phyloP scores from a whole-genome alignment of 2,113 vertebrate genomes.

The Pleuronectes platessa region DNA sequence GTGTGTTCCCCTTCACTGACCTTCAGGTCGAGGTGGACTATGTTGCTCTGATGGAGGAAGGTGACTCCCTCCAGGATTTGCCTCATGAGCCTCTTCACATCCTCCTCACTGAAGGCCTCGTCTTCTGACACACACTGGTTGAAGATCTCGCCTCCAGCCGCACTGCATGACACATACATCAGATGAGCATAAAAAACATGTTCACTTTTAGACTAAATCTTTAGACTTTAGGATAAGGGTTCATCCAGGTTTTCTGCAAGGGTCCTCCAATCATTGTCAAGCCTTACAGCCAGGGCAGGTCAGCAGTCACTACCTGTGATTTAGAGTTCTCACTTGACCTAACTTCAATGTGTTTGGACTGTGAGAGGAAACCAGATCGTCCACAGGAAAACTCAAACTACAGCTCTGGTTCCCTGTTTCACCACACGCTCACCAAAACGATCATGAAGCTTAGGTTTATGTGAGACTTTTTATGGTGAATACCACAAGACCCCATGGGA shows the following conservation, averaged over 20 bases:
- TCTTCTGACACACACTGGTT: slow-evolving; percentile 84
- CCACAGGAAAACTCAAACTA: slow-evolving; percentile 3
- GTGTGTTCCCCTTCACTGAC: slow-evolving; percentile 42
- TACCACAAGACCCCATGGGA: slow-evolving; percentile 5
- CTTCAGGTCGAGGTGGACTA: slow-evolving; percentile 85
- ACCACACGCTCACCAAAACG: slow-evolving; percentile 8
- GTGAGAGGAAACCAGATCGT: slow-evolving; percentile 1
- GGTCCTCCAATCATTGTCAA: background rate
- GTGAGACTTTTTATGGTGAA: background rate
- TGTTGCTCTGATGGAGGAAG: slow-evolving; percentile 79
- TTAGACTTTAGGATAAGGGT: background rate
- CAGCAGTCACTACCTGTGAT: background rate
- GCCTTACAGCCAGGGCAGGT: background rate
- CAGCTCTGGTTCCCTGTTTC: slow-evolving; percentile 4
- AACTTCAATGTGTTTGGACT: background rate
- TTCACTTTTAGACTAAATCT: background rate
- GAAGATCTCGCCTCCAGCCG: slow-evolving; percentile 85
- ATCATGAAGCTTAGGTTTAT: background rate
- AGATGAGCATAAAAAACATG: background rate
- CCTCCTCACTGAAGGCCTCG: slow-evolving; percentile 80
- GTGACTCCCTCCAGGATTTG: slow-evolving; percentile 82
- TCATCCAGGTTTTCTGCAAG: background rate
- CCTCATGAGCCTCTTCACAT: slow-evolving; percentile 82
- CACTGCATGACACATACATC: slow-evolving; percentile 59
- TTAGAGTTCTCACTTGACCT: slow-evolving; percentile 1